Percentiles rank a stretch among this genome's conserved stretches.
phyloP scores from a whole-genome alignment of 2,113 vertebrate species.

The Nesoenas mayeri region DNA sequence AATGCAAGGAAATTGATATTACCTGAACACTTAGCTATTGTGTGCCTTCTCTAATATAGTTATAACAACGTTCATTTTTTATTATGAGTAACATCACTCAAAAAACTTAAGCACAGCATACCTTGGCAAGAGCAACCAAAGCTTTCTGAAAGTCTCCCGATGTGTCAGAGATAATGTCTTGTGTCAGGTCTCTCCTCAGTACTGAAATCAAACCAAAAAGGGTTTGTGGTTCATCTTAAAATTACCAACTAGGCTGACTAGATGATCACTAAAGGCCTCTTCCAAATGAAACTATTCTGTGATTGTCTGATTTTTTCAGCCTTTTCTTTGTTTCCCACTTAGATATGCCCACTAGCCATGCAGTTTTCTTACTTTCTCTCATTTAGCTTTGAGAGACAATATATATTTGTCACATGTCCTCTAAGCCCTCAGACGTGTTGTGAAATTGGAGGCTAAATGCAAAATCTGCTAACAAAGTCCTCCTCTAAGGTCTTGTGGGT shows the following conservation, averaged over 20 bases:
- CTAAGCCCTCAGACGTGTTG: too few relatives aligned
- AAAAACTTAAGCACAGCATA: conserved; percentile 43
- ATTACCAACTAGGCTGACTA: neutral
- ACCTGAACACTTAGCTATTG: neutral
- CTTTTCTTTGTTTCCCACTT: neutral
- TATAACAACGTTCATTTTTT: neutral
- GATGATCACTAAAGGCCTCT: neutral
- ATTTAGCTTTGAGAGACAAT: too few relatives aligned
- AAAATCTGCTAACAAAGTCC: too few relatives aligned
- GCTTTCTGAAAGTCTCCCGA: conserved; percentile 87
- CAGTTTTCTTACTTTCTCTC: neutral
- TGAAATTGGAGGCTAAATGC: too few relatives aligned
- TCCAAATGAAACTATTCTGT: neutral
- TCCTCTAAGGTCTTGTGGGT: too few relatives aligned
- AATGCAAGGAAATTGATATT: neutral
- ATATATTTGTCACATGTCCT: too few relatives aligned
- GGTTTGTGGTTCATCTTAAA: neutral
- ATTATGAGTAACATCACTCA: neutral
- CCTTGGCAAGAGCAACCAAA: conserved; percentile 89
- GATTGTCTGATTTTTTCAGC: neutral
- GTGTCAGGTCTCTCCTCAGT: conserved; percentile 87
- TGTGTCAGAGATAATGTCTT: conserved; percentile 88
- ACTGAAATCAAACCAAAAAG: conserved; percentile 69
- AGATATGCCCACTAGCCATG: neutral
- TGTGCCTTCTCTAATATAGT: neutral